Percentiles rank a stretch among this genome's conserved stretches.
phyloP scores from a whole-genome alignment of 2,888 invertebrate species.

The Agonopterix subpropinquella region DNA sequence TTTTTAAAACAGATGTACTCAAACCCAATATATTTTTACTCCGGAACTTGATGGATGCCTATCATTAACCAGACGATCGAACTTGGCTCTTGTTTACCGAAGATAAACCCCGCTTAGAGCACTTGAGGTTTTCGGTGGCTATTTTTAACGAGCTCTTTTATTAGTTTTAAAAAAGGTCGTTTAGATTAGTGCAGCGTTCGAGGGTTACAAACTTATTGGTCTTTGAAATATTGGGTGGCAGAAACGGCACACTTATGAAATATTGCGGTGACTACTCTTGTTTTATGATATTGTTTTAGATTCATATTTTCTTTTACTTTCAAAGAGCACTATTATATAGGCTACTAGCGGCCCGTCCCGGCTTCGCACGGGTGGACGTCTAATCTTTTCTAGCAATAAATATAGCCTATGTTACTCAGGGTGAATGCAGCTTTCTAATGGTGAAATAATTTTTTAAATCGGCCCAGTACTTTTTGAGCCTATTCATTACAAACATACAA shows the following conservation, averaged over 20 bases:
- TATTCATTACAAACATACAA: too few species aligned
- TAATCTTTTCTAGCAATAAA: too few species aligned
- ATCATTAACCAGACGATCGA: slow-evolving; percentile 46
- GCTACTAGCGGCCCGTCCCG: too few species aligned
- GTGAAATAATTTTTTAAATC: too few species aligned
- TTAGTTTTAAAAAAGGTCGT: slow-evolving; percentile 73
- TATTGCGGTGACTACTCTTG: slow-evolving; percentile 17
- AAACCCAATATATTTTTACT: slow-evolving; percentile 42
- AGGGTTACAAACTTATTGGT: slow-evolving; percentile 60
- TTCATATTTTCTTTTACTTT: too few species aligned
- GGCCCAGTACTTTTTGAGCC: too few species aligned
- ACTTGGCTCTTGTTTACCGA: slow-evolving; percentile 54
- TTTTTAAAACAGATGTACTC: slow-evolving; percentile 42
- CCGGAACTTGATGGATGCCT: slow-evolving; percentile 54
- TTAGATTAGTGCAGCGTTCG: slow-evolving; percentile 64
- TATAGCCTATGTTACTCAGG: too few species aligned
- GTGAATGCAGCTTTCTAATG: too few species aligned
- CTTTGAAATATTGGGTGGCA: slow-evolving; percentile 62
- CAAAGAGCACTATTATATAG: too few species aligned
- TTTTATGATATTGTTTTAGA: too few species aligned
- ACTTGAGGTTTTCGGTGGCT: slow-evolving; percentile 70
- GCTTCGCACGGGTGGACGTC: too few species aligned
- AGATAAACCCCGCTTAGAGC: slow-evolving; percentile 44
- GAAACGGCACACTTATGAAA: slow-evolving; percentile 48
- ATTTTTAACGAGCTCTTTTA: slow-evolving; percentile 71